These are phyloP conservation scores for Parotia lawesii DNA, from an alignment of 2,113 vertebrate species.

Conservation along the genomic window DNA sequence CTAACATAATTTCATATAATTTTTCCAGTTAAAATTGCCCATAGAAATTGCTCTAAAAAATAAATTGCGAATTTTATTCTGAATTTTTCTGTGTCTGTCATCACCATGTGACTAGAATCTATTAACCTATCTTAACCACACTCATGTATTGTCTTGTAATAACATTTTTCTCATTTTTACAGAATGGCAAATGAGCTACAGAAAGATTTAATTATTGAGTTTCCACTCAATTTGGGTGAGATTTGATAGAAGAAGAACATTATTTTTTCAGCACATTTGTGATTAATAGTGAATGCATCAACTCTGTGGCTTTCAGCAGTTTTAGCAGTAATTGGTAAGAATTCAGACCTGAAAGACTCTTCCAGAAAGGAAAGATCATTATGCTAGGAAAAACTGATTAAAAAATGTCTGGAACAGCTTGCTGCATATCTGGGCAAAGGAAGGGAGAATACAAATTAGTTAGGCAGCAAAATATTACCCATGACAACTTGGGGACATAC, in stretches of 20 bases:
- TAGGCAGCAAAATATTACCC: neutral
- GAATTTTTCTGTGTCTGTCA: neutral
- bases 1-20: neutral
- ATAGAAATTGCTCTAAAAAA: neutral
- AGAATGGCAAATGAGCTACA: neutral
- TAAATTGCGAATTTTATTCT: neutral
- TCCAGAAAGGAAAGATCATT: neutral
- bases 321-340: neutral
- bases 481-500: neutral
- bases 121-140: neutral
- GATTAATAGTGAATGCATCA: neutral
- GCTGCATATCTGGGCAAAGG: neutral
- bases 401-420: neutral
- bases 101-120: neutral
- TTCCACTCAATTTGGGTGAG: neutral
- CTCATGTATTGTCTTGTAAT: neutral
- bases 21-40: neutral
- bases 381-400: rapidly evolving
- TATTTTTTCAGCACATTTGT: neutral
- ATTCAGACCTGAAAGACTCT: neutral
- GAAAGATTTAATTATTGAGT: neutral
- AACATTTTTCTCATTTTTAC: neutral
- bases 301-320: neutral
- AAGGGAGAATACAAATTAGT: neutral
- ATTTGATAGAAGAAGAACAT: neutral